These are phyloP conservation scores for Cephalopterus ornatus DNA, from an alignment of 2,113 vertebrate species.

Conservation along the genomic window DNA sequence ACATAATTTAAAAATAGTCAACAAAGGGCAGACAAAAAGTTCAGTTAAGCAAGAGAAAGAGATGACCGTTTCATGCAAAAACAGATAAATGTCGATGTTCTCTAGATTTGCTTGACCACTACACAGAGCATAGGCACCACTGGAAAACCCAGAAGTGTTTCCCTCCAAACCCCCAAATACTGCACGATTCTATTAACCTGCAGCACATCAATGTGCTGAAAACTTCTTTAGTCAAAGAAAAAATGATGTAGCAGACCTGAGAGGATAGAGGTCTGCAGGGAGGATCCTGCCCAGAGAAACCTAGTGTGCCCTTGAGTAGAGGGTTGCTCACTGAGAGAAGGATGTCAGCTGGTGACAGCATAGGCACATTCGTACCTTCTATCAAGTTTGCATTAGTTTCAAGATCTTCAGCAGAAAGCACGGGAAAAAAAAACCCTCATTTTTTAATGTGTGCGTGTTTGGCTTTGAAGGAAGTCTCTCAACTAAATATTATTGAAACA, in stretches of 20 bases:
- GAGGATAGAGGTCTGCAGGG: not conserved
- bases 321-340: not conserved
- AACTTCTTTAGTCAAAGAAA: not conserved
- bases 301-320: not conserved
- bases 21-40: not conserved
- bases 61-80: not conserved
- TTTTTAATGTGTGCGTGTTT: not conserved
- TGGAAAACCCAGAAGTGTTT: not conserved
- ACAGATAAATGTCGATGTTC: not conserved
- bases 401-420: not conserved
- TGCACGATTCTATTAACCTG: not conserved
- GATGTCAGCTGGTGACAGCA: not conserved
- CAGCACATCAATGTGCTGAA: not conserved
- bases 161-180: not conserved
- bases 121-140: not conserved
- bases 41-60: not conserved
- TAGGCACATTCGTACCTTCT: constrained; percentile 28
- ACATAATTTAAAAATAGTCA: not conserved
- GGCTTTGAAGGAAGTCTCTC: constrained; percentile 62
- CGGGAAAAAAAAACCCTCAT: not conserved
- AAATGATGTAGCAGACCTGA: not conserved
- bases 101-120: not conserved
- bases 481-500: constrained; percentile 39
- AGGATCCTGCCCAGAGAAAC: not conserved
- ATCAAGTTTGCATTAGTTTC: not conserved